phyloP scores from a whole-genome alignment of 2,797 vertebrate species.

The Pangasius djambal region DNA sequence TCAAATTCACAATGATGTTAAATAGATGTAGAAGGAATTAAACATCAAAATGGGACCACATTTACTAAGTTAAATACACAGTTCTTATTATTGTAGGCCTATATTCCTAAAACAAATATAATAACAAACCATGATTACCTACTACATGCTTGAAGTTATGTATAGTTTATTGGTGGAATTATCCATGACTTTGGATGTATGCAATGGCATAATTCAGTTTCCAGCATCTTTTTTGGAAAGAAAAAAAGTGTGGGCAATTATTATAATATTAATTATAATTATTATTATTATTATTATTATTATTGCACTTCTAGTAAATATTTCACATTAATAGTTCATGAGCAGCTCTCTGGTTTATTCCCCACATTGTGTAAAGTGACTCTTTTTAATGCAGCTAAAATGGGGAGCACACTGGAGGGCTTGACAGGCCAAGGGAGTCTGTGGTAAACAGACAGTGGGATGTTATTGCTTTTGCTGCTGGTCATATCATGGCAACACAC shows the following conservation, averaged over 20 bases:
- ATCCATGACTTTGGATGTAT: not conserved
- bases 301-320: not conserved
- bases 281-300: not conserved
- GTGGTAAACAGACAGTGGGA: conserved; percentile 43
- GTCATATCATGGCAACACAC: conserved; percentile 64
- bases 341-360: not conserved
- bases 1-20: not conserved
- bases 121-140: not conserved
- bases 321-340: not conserved
- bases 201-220: not conserved
- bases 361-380: not conserved
- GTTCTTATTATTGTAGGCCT: not conserved
- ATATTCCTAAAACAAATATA: not conserved
- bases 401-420: not conserved
- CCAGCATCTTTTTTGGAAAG: not conserved
- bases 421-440: conserved; percentile 22
- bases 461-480: conserved; percentile 54
- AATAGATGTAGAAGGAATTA: not conserved
- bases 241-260: not conserved
- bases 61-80: conserved; percentile 2
- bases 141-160: not conserved
- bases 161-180: not conserved
- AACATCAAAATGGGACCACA: not conserved
- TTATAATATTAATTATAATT: not conserved
- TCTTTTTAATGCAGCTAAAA: conserved; percentile 27